Conservation (phyloP, 2,888 invertebrate species). For the Drosophila anomalata region DNA sequence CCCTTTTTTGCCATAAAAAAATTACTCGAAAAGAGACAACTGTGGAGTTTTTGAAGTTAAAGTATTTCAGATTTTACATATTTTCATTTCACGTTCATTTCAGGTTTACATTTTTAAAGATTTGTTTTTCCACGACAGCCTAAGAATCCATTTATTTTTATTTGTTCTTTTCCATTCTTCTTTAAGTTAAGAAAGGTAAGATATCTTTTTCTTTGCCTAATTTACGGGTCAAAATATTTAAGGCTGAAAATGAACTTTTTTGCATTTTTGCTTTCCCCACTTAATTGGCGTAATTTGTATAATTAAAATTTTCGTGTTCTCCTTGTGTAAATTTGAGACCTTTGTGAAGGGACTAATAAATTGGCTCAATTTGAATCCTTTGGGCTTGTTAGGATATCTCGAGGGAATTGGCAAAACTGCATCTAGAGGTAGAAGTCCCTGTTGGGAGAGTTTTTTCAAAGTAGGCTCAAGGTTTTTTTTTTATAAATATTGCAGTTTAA, state of each 20-base stretch:
- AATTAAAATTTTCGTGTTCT: slow-evolving; percentile 59
- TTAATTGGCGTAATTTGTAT: slow-evolving; percentile 68
- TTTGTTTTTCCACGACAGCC: neutral
- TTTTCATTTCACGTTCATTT: neutral
- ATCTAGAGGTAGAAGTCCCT: neutral
- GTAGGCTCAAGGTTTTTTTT: too few species aligned
- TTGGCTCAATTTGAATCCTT: slow-evolving; percentile 33
- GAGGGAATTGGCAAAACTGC: neutral
- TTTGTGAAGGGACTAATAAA: slow-evolving; percentile 40
- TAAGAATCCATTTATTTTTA: neutral
- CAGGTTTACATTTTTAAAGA: neutral
- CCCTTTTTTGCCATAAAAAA: slow-evolving; percentile 1
- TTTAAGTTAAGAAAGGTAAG: slow-evolving; percentile 6
- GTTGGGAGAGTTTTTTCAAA: neutral
- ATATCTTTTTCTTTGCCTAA: slow-evolving; percentile 16
- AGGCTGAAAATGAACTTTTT: slow-evolving; percentile 21
- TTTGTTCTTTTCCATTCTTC: neutral
- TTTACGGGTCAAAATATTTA: slow-evolving; percentile 25
- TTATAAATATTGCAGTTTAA: too few species aligned
- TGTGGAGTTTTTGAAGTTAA: too few species aligned
- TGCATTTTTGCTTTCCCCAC: slow-evolving; percentile 23
- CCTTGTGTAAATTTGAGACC: slow-evolving; percentile 50
- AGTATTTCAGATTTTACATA: too few species aligned
- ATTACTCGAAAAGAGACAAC: neutral
- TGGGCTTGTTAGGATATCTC: neutral